Evolutionary conservation across 2,888 invertebrate species (phyloP), one percentile per base, ranked within the genome.

Genomic region (Bugulina stolonifera): DNA sequence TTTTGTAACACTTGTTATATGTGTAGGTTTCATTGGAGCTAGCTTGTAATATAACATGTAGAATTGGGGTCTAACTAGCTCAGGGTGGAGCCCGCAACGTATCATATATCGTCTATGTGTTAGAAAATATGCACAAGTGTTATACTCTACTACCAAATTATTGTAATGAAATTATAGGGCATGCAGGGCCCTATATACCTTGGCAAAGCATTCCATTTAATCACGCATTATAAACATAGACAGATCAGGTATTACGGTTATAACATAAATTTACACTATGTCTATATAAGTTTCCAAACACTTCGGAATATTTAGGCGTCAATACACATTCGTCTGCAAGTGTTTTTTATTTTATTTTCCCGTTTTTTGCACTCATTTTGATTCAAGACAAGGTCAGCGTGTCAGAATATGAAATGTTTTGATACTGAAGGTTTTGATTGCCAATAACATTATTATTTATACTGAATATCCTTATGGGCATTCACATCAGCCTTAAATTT

Each of bases 211-310:
- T 43, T 43, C 18, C n/a, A 18, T 43, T 5, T 43, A 43, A 43
- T 43, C 5, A 43, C 43, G 5, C 5, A 18, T 10, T 64, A 34
- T 32, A 64, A 64, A 64, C 64, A 64, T 32, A 64, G 64, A 64
- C 32, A 55, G 5, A 14, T 64, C 14, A 27, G 27, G 32, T 64
- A 32, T 64, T 64, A 64, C 5, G 14, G 32, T 64, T 43, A 5
- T 18, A 43, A 43, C 18, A 43, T 43, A 43, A 43, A 43, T 5
- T 18, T 43, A 43, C 18, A 43, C 43, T 43, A 18, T 43, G 43
- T 43, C 43, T 43, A 43, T 43, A 43, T 43, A 43, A 43, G 43
- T 43, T 43, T 43, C 43, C 18, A 43, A 43, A 43, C 43, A 43
- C 43, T 43, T 43, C 43, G 5, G 43, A 10, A 18, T 5, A 10